Conservation (phyloP, 2,888 invertebrate genomes). For the Pandemis corylana region DNA sequence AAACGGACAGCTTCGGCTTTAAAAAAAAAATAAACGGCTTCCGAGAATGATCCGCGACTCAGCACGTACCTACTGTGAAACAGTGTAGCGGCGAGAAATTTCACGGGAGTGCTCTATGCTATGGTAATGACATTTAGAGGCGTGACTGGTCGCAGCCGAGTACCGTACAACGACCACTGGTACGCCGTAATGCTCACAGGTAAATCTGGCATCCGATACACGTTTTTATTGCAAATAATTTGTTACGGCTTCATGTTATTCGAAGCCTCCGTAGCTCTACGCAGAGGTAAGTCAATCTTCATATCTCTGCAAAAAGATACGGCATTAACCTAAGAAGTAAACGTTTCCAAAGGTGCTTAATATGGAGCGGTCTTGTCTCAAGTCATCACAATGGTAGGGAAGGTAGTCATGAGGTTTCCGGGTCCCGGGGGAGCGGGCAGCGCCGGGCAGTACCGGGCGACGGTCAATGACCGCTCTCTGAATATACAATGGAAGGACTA, state of each 20-base stretch:
- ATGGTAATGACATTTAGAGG: conserved; percentile 65
- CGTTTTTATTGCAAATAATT: conserved; percentile 32
- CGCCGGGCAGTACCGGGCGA: conserved; percentile 9
- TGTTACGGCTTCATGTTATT: conserved; percentile 7
- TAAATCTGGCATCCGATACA: conserved; percentile 26
- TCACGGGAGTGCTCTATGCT: conserved; percentile 50
- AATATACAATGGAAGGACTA: conserved; percentile 42
- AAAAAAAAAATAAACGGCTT: conserved; percentile 28
- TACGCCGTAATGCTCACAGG: conserved; percentile 27
- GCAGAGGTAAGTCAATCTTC: background rate
- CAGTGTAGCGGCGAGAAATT: conserved; percentile 47
- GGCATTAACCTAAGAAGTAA: background rate
- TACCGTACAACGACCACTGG: conserved; percentile 54
- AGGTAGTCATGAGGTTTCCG: conserved; percentile 69
- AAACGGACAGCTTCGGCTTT: conserved; percentile 20
- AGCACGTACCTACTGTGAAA: conserved; percentile 34
- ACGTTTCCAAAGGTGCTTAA: conserved; percentile 40
- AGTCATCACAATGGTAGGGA: conserved; percentile 55
- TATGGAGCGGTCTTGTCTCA: conserved; percentile 51
- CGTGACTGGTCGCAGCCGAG: conserved; percentile 58
- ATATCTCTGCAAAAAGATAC: conserved; percentile 3
- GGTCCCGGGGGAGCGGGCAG: conserved; percentile 47
- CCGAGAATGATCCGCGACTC: conserved; percentile 37
- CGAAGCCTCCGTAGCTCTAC: background rate
- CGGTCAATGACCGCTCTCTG: conserved; percentile 43